Evolutionary conservation across 2,113 vertebrate species (phyloP), one percentile per base, ranked within the genome.

Genomic region (Ailurus styani): DNA sequence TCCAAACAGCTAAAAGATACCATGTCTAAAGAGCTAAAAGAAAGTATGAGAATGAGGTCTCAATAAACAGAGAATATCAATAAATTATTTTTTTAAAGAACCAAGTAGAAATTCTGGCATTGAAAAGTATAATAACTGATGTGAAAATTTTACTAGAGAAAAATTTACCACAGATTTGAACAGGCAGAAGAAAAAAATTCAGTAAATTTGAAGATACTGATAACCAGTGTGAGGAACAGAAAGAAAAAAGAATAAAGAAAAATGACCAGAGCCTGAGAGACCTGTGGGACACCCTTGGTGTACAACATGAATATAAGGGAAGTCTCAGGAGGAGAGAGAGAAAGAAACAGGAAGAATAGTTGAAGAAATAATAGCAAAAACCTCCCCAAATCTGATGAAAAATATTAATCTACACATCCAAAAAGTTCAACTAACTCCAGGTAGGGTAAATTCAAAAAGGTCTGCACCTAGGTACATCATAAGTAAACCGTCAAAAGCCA

Each of bases 401-500:
- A 96, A 75, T 18, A 29, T 93, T 77, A 90, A 87, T 31, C 25
- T 87, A 73, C 54, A 91, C 12, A 62, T 52, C 17, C 5, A 57
- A 85, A 86, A 95, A 82, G 8, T 10, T 88, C 64, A 90, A 75
- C 18, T 57, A 93, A 83, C 25, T 93, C 47, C 78, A 88, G 62
- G n/a, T 5, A 90, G 42, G 18, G 85, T 62, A 64, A 90, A 96
- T 7, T 45, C 15, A 66, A 85, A 77, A 73, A 83, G 4, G 77
- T 31, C 40, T 37, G 75, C 20, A 90, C 40, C 23, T 72, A 96
- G 47, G 52, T 2, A 93, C 17, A 55, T 79, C 70, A 89, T 64
- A 84, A 91, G 29, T 21, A 68, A 87, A 88, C 18, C 70, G 12
- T 84, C n/a, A 27, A 73, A 97, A 97, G n/a, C 40, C 78, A 95